Percentiles rank a stretch among this genome's conserved stretches.
phyloP scores from a whole-genome alignment of 2,888 invertebrate genomes.

The Apotomis betuletana region DNA sequence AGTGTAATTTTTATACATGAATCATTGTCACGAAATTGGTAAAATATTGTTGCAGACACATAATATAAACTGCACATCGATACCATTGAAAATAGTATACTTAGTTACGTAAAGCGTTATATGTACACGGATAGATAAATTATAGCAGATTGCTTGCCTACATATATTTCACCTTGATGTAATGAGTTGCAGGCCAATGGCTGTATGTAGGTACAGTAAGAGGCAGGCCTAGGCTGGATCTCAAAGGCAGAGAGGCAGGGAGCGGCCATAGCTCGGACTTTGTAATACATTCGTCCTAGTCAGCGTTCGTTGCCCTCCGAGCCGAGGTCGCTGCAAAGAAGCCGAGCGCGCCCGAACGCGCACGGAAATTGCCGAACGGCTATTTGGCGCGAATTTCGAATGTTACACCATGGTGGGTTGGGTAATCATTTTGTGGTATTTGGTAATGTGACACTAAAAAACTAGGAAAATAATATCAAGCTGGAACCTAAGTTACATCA shows the following conservation, averaged over 20 bases:
- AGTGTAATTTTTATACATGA: not conserved
- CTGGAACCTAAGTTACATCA: not conserved
- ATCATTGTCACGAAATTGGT: not conserved
- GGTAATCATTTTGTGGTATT: not conserved
- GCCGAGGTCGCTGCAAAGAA: conserved; percentile 69
- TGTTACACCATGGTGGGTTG: conserved; percentile 26
- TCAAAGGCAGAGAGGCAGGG: conserved; percentile 78
- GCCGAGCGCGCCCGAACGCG: conserved; percentile 61
- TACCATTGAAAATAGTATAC: not conserved
- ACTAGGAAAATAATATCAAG: not conserved
- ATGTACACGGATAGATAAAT: conserved; percentile 45
- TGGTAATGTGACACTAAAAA: not conserved
- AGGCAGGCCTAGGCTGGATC: conserved; percentile 79
- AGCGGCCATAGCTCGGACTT: conserved; percentile 80
- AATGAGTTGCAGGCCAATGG: conserved; percentile 70
- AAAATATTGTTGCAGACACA: not conserved
- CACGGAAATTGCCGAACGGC: conserved; percentile 65
- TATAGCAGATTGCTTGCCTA: conserved; percentile 52
- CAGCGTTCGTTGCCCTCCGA: conserved; percentile 79
- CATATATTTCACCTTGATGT: conserved; percentile 73
- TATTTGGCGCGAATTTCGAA: conserved; percentile 59
- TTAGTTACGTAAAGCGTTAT: conserved; percentile 4
- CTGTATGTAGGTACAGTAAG: conserved; percentile 70
- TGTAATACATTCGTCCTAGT: conserved; percentile 83
- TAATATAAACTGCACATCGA: not conserved